Evolutionary conservation across 2,113 vertebrate species (phyloP).

Genomic region (Serilophus lunatus): DNA sequence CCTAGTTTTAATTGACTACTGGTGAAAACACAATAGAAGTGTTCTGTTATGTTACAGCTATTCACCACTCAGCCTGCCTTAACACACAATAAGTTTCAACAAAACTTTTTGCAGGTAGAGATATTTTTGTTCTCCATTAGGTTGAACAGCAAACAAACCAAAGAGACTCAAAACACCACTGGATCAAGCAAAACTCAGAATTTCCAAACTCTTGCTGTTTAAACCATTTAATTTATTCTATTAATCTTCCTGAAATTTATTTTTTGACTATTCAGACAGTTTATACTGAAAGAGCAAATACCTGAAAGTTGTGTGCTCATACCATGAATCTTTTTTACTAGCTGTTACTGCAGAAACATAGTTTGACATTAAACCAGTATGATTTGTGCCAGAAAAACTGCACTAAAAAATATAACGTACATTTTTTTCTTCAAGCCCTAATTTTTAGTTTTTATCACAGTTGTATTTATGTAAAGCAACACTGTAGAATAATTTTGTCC

Average conservation of each 20-base stretch:
- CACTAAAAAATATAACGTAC: constrained; percentile 6
- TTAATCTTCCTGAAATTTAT: neutral
- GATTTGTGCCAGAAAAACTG: neutral
- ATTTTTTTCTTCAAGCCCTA: neutral
- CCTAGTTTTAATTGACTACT: neutral
- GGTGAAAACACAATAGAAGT: neutral
- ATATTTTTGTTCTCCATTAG: neutral
- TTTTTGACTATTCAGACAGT: neutral
- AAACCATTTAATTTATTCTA: neutral
- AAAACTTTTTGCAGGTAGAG: neutral
- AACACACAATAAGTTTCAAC: neutral
- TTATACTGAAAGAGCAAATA: constrained; percentile 9
- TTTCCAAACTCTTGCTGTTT: neutral
- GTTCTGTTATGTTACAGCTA: neutral
- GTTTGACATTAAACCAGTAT: neutral
- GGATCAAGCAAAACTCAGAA: neutral
- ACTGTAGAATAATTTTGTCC: neutral
- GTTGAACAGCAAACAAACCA: neutral
- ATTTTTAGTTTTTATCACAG: neutral
- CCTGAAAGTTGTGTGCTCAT: neutral
- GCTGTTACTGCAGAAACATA: neutral
- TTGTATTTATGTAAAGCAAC: neutral
- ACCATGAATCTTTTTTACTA: neutral
- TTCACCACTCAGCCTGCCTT: neutral
- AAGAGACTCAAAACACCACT: neutral